Evolutionary conservation across 1,140 invertebrate species (phyloP).

Genomic region (Acyrthosiphon pisum): DNA sequence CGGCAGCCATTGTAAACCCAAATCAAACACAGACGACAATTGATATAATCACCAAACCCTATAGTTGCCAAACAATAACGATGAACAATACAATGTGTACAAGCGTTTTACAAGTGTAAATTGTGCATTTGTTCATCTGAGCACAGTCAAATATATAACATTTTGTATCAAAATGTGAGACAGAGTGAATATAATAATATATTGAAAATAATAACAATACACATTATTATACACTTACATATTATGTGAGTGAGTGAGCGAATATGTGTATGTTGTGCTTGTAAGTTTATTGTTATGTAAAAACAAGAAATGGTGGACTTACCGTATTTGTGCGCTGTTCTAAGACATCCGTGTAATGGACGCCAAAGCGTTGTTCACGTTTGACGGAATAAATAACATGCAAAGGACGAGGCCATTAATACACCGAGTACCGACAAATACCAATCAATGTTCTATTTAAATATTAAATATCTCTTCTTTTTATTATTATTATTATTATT

Average conservation of each 20-base stretch:
- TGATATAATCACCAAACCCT: conserved; percentile 23
- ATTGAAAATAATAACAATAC: not conserved
- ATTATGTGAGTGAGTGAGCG: not conserved
- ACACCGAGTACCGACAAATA: conserved; percentile 14
- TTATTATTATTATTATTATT: conserved; percentile 40
- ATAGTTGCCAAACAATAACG: not conserved
- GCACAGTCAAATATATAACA: not conserved
- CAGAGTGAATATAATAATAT: no score
- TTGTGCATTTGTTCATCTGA: no score
- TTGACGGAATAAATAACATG: conserved; percentile 9
- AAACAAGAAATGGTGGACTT: conserved; percentile 26
- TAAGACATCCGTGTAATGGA: conserved; percentile 43
- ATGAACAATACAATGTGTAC: not conserved
- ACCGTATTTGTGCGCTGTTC: conserved; percentile 22
- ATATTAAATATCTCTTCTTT: conserved; percentile 19
- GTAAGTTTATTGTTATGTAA: not conserved
- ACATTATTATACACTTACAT: no score
- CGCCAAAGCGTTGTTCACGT: conserved; percentile 26
- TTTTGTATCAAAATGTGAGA: not conserved
- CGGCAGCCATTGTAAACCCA: conserved; percentile 60
- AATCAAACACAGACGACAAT: not conserved
- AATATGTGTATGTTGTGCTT: not conserved
- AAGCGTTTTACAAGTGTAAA: not conserved
- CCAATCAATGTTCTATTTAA: conserved; percentile 50
- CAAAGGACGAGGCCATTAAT: conserved; percentile 54